Percentiles rank a stretch among this genome's conserved stretches.
Evolutionary conservation across 1,140 invertebrate species (phyloP).

Genomic region (Andricus grossulariae): DNA sequence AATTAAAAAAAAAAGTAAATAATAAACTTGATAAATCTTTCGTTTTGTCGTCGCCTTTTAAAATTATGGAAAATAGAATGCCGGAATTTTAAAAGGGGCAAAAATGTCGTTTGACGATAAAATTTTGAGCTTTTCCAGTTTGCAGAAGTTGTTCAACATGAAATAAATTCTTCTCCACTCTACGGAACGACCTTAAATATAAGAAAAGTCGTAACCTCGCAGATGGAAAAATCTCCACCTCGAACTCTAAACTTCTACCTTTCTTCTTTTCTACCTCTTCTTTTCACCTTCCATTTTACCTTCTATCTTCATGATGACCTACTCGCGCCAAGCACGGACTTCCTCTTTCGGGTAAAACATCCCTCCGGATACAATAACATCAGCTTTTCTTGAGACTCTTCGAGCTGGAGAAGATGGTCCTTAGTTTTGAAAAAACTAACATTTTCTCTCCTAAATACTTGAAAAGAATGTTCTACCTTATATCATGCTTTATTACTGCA

Average conservation of each 20-base stretch:
- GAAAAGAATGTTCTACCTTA: neutral
- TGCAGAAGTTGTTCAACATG: slow-evolving; percentile 9
- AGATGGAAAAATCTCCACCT: slow-evolving; percentile 23
- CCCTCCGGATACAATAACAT: slow-evolving; percentile 37
- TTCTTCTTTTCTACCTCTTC: neutral
- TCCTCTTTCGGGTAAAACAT: slow-evolving; percentile 23
- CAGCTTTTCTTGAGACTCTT: slow-evolving; percentile 17
- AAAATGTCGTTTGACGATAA: neutral
- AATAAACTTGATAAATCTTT: too few species aligned
- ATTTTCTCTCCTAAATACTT: neutral
- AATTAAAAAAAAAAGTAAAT: too few species aligned
- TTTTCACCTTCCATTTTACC: slow-evolving; percentile 34
- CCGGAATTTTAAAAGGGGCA: neutral
- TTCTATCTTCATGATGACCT: slow-evolving; percentile 36
- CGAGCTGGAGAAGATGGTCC: slow-evolving; percentile 13
- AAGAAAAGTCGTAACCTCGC: slow-evolving; percentile 16
- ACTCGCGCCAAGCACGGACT: slow-evolving; percentile 33
- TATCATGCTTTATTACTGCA: neutral
- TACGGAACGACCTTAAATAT: slow-evolving; percentile 12
- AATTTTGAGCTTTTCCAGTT: slow-evolving; percentile 5
- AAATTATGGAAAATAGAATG: neutral
- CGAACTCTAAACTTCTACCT: slow-evolving; percentile 18
- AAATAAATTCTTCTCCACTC: slow-evolving; percentile 15
- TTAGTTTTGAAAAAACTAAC: slow-evolving; percentile 9
- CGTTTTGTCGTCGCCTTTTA: too few species aligned